Base-by-base conservation (phyloP, 2,888 invertebrate species). In the Meteorus cinctellus region DNA sequence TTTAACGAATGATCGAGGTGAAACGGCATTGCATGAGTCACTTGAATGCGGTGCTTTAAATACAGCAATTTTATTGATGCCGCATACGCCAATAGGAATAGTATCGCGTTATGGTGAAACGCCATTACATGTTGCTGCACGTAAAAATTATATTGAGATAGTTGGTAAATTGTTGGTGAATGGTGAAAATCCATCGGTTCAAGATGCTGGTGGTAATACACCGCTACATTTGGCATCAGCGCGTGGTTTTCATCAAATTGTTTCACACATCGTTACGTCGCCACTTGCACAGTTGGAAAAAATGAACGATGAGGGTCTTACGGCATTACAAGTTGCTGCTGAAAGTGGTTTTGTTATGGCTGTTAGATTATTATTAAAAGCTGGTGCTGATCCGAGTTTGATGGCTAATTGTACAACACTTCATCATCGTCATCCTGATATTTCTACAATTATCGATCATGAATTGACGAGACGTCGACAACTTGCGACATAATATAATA, bases 141-240 rank as follows among this genome's bases (percentile, higher is more conserved):
- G 88, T 67, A 87, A 88, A 77, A 87, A 88, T 72, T 84, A 86
- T 31, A 76, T 78, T 4, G 84, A 84, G 12, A 83, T 85, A 59
- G 87, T 88, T 1, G 80, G 81, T 34, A 84, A 82, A 68, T 78
- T 89, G 27, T 74, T 89, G 31, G 82, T 82, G 14, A 84, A 84
- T 51, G 86, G 84, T 12, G 88, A 88, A 34, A 84, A 87, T 55
- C 84, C 87, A 4, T 84, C 86, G 59, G 79, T 86, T 16, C 86
- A 86, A 76, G 89, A 89, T 71, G 84, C 87, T 8, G 84, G 86
- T 34, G 89, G 88, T 0, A 89, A 89, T 75, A 90, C 90, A 2
- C 87, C 90, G 0, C 81, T 90, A 65, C 90, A 90, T 80, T 81
- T 90, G 66, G 90, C 89, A 19, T 88, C 90, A 0, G 88, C 87